These are phyloP conservation scores for Phanerotoma sp. DNA, from an alignment of 2,888 invertebrate genomes.

Conservation along the genomic window DNA sequence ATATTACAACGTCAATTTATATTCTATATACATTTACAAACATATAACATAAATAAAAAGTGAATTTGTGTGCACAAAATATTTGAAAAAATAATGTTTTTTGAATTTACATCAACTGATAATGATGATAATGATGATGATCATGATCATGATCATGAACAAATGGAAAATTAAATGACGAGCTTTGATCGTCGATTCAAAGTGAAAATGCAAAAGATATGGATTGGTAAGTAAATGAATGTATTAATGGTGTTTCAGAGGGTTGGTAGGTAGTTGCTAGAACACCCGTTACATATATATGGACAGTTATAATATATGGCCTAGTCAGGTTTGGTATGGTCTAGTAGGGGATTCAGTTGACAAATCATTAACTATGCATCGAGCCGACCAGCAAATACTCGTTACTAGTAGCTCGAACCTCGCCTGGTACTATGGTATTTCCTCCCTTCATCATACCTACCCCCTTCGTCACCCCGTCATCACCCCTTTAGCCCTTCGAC, in stretches of 20 bases:
- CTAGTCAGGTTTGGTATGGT: constrained; percentile 51
- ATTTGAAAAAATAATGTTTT: no score
- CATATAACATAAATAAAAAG: no score
- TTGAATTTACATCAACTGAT: no score
- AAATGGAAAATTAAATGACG: constrained; percentile 35
- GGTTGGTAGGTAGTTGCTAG: constrained; percentile 5
- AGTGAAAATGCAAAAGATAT: constrained; percentile 19
- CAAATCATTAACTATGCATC: constrained; percentile 59
- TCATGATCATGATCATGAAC: not conserved
- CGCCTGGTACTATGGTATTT: constrained; percentile 20
- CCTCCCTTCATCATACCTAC: constrained; percentile 21
- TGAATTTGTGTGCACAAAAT: no score
- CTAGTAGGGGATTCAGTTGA: constrained; percentile 52
- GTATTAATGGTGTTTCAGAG: constrained; percentile 7
- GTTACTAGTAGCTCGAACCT: constrained; percentile 43
- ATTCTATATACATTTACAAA: no score
- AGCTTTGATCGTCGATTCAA: constrained; percentile 39
- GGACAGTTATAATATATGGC: constrained; percentile 53
- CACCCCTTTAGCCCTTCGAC: no score
- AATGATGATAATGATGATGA: not conserved
- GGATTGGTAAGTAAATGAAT: not conserved
- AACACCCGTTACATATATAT: constrained; percentile 39
- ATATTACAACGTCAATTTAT: no score
- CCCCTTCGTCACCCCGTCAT: constrained; percentile 19
- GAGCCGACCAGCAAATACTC: constrained; percentile 57